phyloP scores from a whole-genome alignment of 64 coral and sea anemone genomes.

The Astreopora myriophthalma region DNA sequence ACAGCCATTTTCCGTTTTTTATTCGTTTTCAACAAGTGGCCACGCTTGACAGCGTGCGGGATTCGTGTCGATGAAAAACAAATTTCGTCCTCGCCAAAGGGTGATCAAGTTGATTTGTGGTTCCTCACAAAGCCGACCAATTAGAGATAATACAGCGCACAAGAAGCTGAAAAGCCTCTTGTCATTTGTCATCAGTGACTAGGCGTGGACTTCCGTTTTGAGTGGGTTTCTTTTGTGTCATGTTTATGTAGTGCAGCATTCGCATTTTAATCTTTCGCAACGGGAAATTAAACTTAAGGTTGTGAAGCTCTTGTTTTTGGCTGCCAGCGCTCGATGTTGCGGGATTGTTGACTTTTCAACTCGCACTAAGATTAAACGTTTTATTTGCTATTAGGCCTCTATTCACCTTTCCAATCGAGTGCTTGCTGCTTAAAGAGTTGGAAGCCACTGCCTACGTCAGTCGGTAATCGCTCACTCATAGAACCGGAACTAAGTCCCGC shows the following conservation, averaged over 20 bases:
- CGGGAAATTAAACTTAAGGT: conserved; percentile 90
- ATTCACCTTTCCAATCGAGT: background rate
- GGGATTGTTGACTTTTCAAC: conserved; percentile 5
- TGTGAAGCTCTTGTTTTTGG: conserved; percentile 49
- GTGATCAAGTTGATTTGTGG: conserved; percentile 82
- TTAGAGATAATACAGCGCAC: conserved; percentile 65
- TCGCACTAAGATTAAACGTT: background rate
- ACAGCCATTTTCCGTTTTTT: conserved; percentile 19
- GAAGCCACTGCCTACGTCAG: conserved; percentile 42
- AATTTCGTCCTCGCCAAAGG: conserved; percentile 64
- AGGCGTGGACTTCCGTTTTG: conserved; percentile 95
- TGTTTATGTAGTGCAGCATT: conserved; percentile 91
- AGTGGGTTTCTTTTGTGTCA: conserved; percentile 85
- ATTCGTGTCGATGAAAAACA: conserved; percentile 75
- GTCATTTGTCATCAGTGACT: conserved; percentile 86
- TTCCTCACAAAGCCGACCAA: conserved; percentile 79
- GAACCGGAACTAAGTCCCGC: conserved; percentile 86
- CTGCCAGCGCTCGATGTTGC: conserved; percentile 22
- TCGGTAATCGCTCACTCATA: conserved; percentile 67
- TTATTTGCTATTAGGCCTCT: background rate
- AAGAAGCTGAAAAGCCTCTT: conserved; percentile 77
- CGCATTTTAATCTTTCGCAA: conserved; percentile 97
- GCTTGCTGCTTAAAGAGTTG: background rate
- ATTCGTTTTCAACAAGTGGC: background rate
- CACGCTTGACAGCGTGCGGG: conserved; percentile 21